Evolutionary conservation across 1,140 invertebrate genomes (phyloP).

Genomic region (Charaxes varanes): DNA sequence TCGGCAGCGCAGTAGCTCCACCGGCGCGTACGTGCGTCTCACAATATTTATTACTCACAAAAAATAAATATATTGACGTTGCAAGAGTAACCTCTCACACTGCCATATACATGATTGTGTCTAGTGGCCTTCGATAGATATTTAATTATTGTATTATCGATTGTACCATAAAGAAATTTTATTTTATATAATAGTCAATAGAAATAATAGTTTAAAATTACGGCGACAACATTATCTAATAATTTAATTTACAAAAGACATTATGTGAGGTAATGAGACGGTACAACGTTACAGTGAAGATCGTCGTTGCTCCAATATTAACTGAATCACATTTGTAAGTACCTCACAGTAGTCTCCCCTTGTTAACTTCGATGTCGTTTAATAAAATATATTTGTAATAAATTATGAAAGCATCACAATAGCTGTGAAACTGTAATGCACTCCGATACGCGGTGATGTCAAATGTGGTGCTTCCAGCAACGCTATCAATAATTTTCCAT

Average conservation of each 20-base stretch:
- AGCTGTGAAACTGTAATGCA: too few relatives aligned
- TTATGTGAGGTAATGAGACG: slow-evolving; percentile 65
- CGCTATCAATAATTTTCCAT: too few relatives aligned
- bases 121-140: slow-evolving; percentile 53
- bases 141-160: slow-evolving; percentile 41
- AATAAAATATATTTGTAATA: slow-evolving; percentile 2
- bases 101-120: slow-evolving; percentile 40
- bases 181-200: slow-evolving; percentile 30
- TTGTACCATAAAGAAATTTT: slow-evolving; percentile 47
- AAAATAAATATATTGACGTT: slow-evolving; percentile 62
- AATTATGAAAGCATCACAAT: too few relatives aligned
- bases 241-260: slow-evolving; percentile 46
- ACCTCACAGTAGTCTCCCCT: slow-evolving; percentile 4
- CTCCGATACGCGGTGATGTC: slow-evolving; percentile 17
- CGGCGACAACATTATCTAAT: slow-evolving; percentile 59
- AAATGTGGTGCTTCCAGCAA: slow-evolving; percentile 14
- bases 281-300: slow-evolving; percentile 40
- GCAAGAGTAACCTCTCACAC: slow-evolving; percentile 37
- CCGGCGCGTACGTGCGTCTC: slow-evolving; percentile 60
- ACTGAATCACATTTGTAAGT: slow-evolving; percentile 25
- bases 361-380: neutral
- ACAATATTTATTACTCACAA: slow-evolving; percentile 64
- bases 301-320: slow-evolving; percentile 37
- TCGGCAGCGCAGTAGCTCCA: slow-evolving; percentile 38
- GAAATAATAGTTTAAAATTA: slow-evolving; percentile 52